Evolutionary conservation across 1,140 invertebrate species (phyloP), one percentile per base, ranked within the genome.

Genomic region (Neocloeon triangulifer): DNA sequence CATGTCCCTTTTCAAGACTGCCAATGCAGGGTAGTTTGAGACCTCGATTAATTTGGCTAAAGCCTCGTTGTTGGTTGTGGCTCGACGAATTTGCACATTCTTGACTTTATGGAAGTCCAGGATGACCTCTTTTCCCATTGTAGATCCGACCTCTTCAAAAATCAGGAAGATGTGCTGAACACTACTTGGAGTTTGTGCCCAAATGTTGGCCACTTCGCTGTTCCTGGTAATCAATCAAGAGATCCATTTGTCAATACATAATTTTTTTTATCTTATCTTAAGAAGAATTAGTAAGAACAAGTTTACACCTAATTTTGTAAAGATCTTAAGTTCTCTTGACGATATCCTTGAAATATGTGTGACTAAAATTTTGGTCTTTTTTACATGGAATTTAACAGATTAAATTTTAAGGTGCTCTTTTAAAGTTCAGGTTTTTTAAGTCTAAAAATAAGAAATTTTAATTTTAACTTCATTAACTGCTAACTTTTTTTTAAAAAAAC

Each of bases 91-190:
- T 39, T 50, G 51, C 8, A 73, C 43, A 36, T 54, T 47, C 21
- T 50, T 47, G 18, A 62, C 52, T 16, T 52, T 55, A 41, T 59
- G 56, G 10, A 70, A 53, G 50, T 77, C 70, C 21, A 77, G 47
- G 23, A 63, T 60, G 19, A 72, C 45, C 48, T 71, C 59, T 16
- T 59, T 36, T 1, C 38, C 38, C 18, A 37, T 21, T 14, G 31
- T 57, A 2, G 63, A 64, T 39, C 65, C 59, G 9, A 40, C 43
- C 29, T 53, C 49, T 46, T 73, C 69, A 45, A 73, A 63, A 19
- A 74, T 51, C 17, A 74, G 41, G 41, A 75, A 64, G 19, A 55
- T 41, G 36, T 56, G 54, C 32, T 56, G 41, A 0, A 51, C 50
- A 9, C 37, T 37, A 1, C 36, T 38, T 20, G 49, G 47, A 5